phyloP scores from a whole-genome alignment of 2,888 invertebrate species.

The Periphyllus acericola region DNA sequence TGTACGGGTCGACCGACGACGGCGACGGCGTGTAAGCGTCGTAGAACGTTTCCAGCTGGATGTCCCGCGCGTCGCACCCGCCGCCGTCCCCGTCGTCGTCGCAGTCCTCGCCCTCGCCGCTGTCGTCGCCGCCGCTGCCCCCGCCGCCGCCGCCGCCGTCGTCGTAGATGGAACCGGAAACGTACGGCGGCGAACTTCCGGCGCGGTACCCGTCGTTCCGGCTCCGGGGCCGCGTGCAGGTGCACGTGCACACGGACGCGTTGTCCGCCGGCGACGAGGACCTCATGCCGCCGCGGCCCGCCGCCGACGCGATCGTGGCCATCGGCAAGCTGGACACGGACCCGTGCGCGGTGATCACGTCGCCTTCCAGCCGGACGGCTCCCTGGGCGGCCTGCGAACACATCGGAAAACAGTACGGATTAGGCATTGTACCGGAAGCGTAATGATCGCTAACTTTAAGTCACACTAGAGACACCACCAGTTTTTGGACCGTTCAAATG shows the following conservation, averaged over 20 bases:
- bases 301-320: constrained; percentile 65
- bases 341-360: constrained; percentile 95
- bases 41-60: constrained; percentile 49
- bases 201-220: constrained; percentile 40
- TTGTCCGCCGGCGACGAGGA: constrained; percentile 49
- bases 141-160: background rate
- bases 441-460: too few species aligned
- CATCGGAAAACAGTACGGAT: background rate
- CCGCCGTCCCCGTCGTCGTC: background rate
- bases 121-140: background rate
- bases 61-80: constrained; percentile 13
- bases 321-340: constrained; percentile 82
- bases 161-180: constrained; percentile 31
- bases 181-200: constrained; percentile 30
- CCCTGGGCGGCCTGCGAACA: constrained; percentile 85
- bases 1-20: background rate
- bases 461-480: too few species aligned
- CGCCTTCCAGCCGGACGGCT: constrained; percentile 94
- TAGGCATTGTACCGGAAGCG: too few species aligned
- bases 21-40: background rate
- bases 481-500: too few species aligned
- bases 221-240: constrained; percentile 41
- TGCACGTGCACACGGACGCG: constrained; percentile 59
- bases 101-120: background rate
- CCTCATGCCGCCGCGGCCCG: background rate